Conservation (phyloP, 2,113 vertebrate genomes). For the Hippolais icterina region DNA sequence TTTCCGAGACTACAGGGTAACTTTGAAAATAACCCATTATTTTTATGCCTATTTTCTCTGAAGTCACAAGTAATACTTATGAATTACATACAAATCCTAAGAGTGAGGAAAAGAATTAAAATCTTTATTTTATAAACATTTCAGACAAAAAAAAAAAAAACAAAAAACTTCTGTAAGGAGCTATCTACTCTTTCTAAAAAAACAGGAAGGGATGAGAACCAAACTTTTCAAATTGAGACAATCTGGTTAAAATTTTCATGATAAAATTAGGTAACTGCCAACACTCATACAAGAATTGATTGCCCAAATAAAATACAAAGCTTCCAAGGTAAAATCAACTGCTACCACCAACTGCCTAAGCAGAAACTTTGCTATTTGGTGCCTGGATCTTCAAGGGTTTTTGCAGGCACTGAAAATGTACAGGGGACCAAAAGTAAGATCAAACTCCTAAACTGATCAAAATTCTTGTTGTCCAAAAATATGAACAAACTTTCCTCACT, state of each 20-base stretch:
- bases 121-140: not conserved
- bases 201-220: not conserved
- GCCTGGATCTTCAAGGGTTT: not conserved
- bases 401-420: not conserved
- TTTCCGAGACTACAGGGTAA: not conserved
- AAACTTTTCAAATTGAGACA: not conserved
- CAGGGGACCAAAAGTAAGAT: not conserved
- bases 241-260: not conserved
- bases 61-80: not conserved
- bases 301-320: not conserved
- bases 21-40: not conserved
- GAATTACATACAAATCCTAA: not conserved
- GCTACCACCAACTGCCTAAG: not conserved
- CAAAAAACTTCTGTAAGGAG: not conserved
- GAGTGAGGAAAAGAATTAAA: not conserved
- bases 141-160: not conserved
- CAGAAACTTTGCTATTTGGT: not conserved
- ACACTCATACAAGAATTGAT: not conserved
- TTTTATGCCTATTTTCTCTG: not conserved
- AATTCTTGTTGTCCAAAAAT: not conserved
- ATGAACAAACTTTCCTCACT: not conserved
- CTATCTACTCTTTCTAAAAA: not conserved
- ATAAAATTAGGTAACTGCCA: not conserved
- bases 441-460: not conserved
- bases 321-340: not conserved